Evolutionary conservation across 2,797 vertebrate genomes (phyloP).

Genomic region (Poeciliopsis infans): DNA sequence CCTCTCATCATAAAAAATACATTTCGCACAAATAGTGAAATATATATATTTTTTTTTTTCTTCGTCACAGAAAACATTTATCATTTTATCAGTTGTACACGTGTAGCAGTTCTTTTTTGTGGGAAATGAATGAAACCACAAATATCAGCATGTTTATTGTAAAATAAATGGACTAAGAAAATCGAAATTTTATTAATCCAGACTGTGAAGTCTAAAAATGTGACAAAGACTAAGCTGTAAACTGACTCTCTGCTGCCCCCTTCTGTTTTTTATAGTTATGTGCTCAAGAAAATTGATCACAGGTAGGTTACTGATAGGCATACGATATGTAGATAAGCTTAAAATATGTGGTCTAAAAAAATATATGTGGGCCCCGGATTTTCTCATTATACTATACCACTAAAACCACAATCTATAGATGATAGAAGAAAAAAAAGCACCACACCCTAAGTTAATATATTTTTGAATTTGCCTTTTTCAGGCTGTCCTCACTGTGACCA

Average conservation of each 20-base stretch:
- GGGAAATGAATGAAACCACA: background rate
- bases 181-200: conserved; percentile 5
- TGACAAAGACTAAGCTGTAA: background rate
- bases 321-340: background rate
- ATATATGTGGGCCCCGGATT: background rate
- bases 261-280: conserved; percentile 30
- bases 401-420: background rate
- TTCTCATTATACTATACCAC: background rate
- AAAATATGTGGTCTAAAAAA: background rate
- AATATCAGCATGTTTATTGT: background rate
- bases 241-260: conserved; percentile 46
- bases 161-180: background rate
- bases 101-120: background rate
- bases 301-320: background rate
- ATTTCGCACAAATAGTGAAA: background rate
- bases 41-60: background rate
- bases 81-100: background rate
- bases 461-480: background rate
- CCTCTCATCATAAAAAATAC: conserved; percentile 6
- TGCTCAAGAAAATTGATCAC: background rate
- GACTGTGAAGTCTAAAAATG: background rate
- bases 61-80: background rate
- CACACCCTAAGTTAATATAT: background rate
- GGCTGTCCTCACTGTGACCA: no score
- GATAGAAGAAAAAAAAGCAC: background rate